Evolutionary conservation across 2,113 vertebrate genomes (phyloP).

Genomic region (Pomatorhinus ruficollis): DNA sequence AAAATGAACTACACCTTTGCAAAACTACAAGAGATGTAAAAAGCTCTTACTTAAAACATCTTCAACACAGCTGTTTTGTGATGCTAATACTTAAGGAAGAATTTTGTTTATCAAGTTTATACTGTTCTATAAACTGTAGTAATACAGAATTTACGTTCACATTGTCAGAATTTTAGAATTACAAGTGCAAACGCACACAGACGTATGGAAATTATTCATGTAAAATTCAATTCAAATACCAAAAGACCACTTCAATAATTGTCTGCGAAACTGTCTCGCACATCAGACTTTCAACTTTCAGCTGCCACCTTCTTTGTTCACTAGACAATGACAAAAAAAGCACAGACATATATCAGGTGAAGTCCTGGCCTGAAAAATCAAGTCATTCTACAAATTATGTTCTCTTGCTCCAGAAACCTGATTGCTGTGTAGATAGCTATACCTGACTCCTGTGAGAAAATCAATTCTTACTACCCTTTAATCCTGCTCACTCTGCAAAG

Average conservation of each 20-base stretch:
- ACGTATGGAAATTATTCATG: background rate
- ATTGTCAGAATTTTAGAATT: background rate
- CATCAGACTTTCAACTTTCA: background rate
- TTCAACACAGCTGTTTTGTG: background rate
- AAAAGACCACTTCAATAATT: background rate
- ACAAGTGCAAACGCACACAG: background rate
- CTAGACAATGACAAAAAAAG: background rate
- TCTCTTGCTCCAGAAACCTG: constrained; percentile 17
- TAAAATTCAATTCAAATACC: background rate
- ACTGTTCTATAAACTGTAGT: background rate
- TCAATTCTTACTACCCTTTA: constrained; percentile 38
- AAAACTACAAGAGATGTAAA: background rate
- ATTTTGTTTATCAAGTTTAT: background rate
- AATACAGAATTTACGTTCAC: background rate
- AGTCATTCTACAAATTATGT: constrained; percentile 29
- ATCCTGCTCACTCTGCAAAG: constrained; percentile 10
- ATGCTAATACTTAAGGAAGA: constrained; percentile 7
- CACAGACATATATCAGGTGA: background rate
- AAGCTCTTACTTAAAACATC: constrained; percentile 31
- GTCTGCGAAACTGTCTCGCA: background rate
- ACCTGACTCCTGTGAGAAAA: constrained; percentile 31
- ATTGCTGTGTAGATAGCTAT: background rate
- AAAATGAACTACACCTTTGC: background rate
- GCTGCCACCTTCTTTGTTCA: background rate
- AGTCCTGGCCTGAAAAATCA: constrained; percentile 22